A percentile compares a stretch with the other conserved stretches of the same genome.
phyloP scores from a whole-genome alignment of 2,888 invertebrate species.

The Sarcophaga rosellei region DNA sequence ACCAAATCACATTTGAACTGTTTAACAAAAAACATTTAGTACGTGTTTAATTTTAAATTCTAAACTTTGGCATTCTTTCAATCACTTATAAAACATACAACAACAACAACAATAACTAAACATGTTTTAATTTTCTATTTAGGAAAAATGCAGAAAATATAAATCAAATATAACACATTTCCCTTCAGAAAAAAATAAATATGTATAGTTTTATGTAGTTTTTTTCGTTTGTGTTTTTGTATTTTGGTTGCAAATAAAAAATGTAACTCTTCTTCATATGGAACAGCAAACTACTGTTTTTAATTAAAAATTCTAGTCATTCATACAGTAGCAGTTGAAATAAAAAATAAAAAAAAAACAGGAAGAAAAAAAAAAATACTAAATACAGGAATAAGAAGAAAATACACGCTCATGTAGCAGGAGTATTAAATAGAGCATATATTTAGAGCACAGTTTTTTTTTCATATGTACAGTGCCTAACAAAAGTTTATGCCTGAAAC shows the following conservation, averaged over 20 bases:
- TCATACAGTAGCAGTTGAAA: conserved; percentile 25
- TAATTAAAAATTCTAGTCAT: conserved; percentile 60
- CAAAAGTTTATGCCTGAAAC: background rate
- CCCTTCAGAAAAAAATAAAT: no score
- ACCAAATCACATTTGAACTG: background rate
- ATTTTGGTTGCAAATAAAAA: conserved; percentile 25
- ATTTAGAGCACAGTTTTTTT: background rate
- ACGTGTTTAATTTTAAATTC: conserved; percentile 36
- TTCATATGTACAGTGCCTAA: background rate
- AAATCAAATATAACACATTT: conserved; percentile 43
- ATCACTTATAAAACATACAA: conserved; percentile 1
- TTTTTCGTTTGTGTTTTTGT: background rate
- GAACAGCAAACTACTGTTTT: conserved; percentile 38
- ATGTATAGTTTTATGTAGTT: no score
- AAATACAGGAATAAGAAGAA: background rate
- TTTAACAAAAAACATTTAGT: conserved; percentile 22
- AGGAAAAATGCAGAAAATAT: conserved; percentile 11
- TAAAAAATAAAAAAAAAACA: conserved; percentile 17
- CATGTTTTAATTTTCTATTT: conserved; percentile 30
- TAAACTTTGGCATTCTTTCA: background rate
- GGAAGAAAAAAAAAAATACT: background rate
- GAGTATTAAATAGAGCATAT: background rate
- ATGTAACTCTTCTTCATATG: conserved; percentile 29
- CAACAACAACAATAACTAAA: background rate
- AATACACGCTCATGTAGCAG: background rate